phyloP scores from a whole-genome alignment of 2,797 vertebrate genomes.

The Orestias chungarensis region DNA sequence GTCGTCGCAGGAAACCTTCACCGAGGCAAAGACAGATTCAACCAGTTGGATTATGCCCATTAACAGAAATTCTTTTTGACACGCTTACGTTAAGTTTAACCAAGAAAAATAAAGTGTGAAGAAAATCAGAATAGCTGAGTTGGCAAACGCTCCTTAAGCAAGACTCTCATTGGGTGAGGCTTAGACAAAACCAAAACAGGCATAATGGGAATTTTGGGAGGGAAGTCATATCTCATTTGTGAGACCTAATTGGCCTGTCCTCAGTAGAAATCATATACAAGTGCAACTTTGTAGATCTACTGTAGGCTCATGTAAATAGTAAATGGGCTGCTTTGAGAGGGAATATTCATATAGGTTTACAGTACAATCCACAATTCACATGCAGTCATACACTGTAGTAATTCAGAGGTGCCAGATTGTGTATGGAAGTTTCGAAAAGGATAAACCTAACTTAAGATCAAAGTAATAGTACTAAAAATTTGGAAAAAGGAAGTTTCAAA shows the following conservation, averaged over 20 bases:
- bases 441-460: too few relatives aligned
- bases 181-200: constrained; percentile 58
- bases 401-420: not conserved
- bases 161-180: constrained; percentile 57
- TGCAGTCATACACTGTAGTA: not conserved
- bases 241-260: constrained; percentile 27
- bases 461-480: too few relatives aligned
- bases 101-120: constrained; percentile 76
- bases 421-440: not conserved
- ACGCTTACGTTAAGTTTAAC: constrained; percentile 51
- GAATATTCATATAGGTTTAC: not conserved
- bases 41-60: constrained; percentile 64
- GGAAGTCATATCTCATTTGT: constrained; percentile 23
- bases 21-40: constrained; percentile 52
- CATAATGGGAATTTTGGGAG: constrained; percentile 31
- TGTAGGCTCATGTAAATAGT: constrained; percentile 12
- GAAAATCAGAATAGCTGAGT: constrained; percentile 63
- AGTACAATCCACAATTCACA: constrained; percentile 1
- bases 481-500: too few relatives aligned
- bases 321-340: not conserved
- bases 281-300: constrained; percentile 15
- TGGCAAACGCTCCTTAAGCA: constrained; percentile 58
- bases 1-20: constrained; percentile 44
- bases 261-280: constrained; percentile 18
- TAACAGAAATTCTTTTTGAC: constrained; percentile 69